Conservation (phyloP, 2,797 vertebrate genomes). For the Eurystomus glaucurus region DNA sequence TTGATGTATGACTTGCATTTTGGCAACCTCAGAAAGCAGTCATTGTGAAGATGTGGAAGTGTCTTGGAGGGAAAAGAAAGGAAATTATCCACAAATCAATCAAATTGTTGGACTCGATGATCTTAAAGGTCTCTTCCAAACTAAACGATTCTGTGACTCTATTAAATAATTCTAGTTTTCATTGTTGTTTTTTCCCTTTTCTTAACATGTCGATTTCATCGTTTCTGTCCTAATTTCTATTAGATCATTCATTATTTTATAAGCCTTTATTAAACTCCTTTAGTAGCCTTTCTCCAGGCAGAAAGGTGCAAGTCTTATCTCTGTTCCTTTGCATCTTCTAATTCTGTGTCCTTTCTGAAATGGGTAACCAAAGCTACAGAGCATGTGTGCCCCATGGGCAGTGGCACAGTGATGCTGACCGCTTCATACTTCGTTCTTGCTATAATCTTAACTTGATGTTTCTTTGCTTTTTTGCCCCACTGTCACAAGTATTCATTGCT, state of each 20-base stretch:
- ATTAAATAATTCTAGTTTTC: not conserved
- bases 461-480: not conserved
- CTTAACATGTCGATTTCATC: not conserved
- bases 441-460: not conserved
- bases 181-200: not conserved
- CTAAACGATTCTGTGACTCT: not conserved
- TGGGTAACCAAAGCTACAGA: not conserved
- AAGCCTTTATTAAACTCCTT: not conserved
- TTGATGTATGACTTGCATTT: not conserved
- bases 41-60: not conserved
- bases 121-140: not conserved
- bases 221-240: not conserved
- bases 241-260: not conserved
- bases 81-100: not conserved
- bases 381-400: not conserved
- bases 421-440: not conserved
- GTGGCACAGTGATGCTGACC: not conserved
- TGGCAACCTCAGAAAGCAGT: slow-evolving; percentile 45
- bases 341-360: not conserved
- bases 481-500: not conserved
- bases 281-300: not conserved
- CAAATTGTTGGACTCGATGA: not conserved
- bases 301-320: not conserved
- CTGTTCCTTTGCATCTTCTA: not conserved
- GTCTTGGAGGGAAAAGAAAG: slow-evolving; percentile 25